phyloP scores from a whole-genome alignment of 2,113 vertebrate genomes.

The Clarias magur region DNA sequence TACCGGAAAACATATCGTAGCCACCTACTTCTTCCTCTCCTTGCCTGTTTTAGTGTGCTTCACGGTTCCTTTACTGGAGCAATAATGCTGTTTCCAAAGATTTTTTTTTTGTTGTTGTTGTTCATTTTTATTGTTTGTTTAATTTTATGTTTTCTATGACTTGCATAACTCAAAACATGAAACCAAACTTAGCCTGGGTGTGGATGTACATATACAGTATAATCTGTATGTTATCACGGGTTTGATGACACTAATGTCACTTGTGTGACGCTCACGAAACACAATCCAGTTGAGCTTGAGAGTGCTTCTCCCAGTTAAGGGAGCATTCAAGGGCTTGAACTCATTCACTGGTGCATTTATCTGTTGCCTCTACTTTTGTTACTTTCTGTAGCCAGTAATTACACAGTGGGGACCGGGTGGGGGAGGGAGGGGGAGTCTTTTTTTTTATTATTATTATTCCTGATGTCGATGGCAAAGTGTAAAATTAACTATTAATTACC shows the following conservation, averaged over 20 bases:
- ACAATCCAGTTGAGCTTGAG: conserved; percentile 19
- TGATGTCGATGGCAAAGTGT: background rate
- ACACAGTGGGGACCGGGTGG: background rate
- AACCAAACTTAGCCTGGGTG: conserved; percentile 49
- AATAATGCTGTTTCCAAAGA: conserved; percentile 62
- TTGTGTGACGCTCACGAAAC: conserved; percentile 31
- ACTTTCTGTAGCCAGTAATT: conserved; percentile 37
- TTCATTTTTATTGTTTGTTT: conserved; percentile 22
- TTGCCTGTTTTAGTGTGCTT: conserved; percentile 24
- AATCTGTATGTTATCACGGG: conserved; percentile 29
- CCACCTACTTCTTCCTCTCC: conserved; percentile 22
- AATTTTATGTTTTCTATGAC: conserved; percentile 35
- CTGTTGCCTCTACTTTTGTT: conserved; percentile 26
- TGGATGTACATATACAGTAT: conserved; percentile 33
- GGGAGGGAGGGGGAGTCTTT: background rate
- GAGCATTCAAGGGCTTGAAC: conserved; percentile 29
- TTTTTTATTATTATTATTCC: background rate
- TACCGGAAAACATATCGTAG: conserved; percentile 26
- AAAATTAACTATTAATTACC: background rate
- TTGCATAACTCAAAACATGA: conserved; percentile 22
- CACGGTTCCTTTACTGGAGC: conserved; percentile 46
- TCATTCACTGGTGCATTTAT: conserved; percentile 33
- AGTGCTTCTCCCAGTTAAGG: background rate
- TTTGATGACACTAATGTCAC: conserved; percentile 30
- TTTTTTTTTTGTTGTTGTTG: conserved; percentile 33